These are phyloP conservation scores for Macropodus opercularis DNA, from an alignment of 2,797 vertebrate species.

Conservation along the genomic window DNA sequence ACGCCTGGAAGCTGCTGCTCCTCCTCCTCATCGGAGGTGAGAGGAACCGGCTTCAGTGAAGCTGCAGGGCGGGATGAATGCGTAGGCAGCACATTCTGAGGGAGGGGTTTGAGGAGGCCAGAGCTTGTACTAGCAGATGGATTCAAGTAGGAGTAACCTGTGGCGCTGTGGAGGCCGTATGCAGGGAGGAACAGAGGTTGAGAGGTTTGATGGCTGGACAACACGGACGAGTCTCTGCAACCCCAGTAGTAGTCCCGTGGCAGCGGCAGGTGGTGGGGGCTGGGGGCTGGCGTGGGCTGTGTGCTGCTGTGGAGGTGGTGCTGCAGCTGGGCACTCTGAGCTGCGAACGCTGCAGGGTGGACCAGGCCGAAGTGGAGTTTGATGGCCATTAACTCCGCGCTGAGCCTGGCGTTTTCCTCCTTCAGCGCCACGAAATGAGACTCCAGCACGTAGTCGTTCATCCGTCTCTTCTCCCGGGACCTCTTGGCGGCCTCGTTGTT, in stretches of 20 bases:
- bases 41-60: constrained; percentile 47
- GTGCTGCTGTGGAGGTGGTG: constrained; percentile 29
- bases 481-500: constrained; percentile 94
- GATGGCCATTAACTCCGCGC: constrained; percentile 84
- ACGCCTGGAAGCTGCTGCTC: constrained; percentile 77
- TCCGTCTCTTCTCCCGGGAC: constrained; percentile 90
- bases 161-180: constrained; percentile 67
- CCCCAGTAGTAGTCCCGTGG: constrained; percentile 62
- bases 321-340: constrained; percentile 54
- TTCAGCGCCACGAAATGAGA: constrained; percentile 81
- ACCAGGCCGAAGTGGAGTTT: constrained; percentile 83
- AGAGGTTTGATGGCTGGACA: constrained; percentile 43
- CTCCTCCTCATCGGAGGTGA: constrained; percentile 70
- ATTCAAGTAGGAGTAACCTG: constrained; percentile 70
- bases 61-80: constrained; percentile 37
- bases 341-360: constrained; percentile 30
- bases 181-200: constrained; percentile 67
- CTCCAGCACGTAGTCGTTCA: constrained; percentile 87
- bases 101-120: constrained; percentile 62
- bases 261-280: constrained; percentile 31
- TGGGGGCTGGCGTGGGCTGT: constrained; percentile 9
- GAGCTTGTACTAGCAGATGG: constrained; percentile 12
- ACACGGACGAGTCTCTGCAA: constrained; percentile 31
- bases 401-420: constrained; percentile 86
- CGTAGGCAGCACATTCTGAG: constrained; percentile 46